These are phyloP conservation scores for Neogale vison DNA, from an alignment of 2,113 vertebrate species.

Conservation along the genomic window DNA sequence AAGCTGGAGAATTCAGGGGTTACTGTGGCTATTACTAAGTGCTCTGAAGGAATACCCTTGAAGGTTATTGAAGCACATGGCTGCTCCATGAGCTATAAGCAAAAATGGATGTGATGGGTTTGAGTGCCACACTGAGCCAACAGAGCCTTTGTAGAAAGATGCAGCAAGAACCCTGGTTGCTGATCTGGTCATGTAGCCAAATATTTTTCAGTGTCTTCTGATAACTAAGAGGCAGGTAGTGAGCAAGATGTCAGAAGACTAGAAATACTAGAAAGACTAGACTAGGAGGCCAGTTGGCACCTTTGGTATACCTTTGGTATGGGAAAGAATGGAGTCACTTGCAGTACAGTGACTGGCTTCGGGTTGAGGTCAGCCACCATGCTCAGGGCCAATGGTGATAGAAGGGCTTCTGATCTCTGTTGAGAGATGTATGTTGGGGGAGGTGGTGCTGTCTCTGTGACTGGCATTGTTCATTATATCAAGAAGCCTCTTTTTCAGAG, in stretches of 20 bases:
- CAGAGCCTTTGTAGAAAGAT: neutral
- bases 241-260: neutral
- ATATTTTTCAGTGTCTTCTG: neutral
- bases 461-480: neutral
- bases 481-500: neutral
- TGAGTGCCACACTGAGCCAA: neutral
- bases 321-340: neutral
- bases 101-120: neutral
- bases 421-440: neutral
- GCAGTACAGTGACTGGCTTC: rapidly evolving
- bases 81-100: neutral
- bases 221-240: neutral
- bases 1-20: neutral
- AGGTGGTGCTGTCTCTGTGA: neutral
- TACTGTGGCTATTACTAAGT: neutral
- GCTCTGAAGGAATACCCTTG: neutral
- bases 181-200: neutral
- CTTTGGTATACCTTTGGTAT: neutral
- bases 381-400: neutral
- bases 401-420: neutral
- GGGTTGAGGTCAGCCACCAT: neutral
- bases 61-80: neutral
- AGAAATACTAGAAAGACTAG: neutral
- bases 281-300: neutral
- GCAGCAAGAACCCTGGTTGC: neutral